Conservation (phyloP, 2,797 vertebrate species). For the Acipenser transmontanus region DNA sequence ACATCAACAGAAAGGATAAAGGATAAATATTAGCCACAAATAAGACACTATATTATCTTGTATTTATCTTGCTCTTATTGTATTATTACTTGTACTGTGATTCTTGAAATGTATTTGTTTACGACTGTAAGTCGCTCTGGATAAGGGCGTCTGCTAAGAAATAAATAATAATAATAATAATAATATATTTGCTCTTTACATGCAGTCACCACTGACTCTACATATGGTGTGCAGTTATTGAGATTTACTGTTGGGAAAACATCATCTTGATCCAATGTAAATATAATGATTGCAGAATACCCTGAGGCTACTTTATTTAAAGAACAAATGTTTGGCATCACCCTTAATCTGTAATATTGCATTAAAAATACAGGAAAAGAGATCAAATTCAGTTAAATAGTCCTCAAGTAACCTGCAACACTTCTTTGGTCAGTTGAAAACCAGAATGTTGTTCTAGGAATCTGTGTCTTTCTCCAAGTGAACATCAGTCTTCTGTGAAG, state of each 20-base stretch:
- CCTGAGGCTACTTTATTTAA: constrained; percentile 13
- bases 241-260: neutral
- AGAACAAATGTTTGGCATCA: neutral
- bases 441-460: constrained; percentile 38
- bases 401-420: constrained; percentile 15
- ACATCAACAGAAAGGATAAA: too few species aligned
- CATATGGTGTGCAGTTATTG: too few species aligned
- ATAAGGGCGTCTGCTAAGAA: too few species aligned
- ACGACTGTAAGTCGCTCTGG: too few species aligned
- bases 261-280: constrained; percentile 11
- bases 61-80: too few species aligned
- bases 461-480: constrained; percentile 47
- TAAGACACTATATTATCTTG: too few species aligned
- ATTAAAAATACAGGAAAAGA: constrained; percentile 15
- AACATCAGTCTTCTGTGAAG: constrained; percentile 56
- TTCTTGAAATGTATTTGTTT: too few species aligned
- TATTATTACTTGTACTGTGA: too few species aligned
- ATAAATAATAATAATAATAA: too few species aligned
- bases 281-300: constrained; percentile 11
- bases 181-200: too few species aligned
- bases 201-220: too few species aligned
- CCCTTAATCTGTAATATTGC: constrained; percentile 16
- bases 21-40: too few species aligned
- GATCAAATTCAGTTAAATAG: constrained; percentile 6
- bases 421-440: constrained; percentile 55